A percentile compares a stretch with the other conserved stretches of the same genome.
phyloP scores from a whole-genome alignment of 2,113 vertebrate species.

The Echinops telfairi region DNA sequence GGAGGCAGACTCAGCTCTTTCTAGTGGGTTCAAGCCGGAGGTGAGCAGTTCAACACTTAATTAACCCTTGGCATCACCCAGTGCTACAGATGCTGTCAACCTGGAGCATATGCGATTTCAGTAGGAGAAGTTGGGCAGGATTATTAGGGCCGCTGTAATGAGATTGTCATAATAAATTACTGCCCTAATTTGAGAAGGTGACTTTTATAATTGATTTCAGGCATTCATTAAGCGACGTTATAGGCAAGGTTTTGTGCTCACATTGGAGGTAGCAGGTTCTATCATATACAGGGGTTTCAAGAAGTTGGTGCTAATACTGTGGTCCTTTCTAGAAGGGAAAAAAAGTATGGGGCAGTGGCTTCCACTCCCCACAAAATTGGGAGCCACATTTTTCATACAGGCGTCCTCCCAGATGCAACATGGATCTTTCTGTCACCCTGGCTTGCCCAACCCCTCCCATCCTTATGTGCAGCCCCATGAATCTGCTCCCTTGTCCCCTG shows the following conservation, averaged over 20 bases:
- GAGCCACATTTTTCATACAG: not conserved
- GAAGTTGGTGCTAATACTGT: not conserved
- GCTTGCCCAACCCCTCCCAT: not conserved
- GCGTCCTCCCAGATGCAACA: not conserved
- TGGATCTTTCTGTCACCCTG: not conserved
- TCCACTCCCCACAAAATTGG: not conserved
- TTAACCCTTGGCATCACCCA: not conserved
- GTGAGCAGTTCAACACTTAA: too few relatives aligned
- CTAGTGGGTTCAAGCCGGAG: too few relatives aligned
- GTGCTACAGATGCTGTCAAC: not conserved
- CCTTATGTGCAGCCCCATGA: not conserved
- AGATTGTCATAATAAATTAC: conserved; percentile 3
- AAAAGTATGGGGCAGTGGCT: not conserved
- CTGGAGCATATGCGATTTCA: not conserved
- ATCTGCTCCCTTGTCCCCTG: not conserved
- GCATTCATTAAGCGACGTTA: not conserved
- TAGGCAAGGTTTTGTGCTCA: not conserved
- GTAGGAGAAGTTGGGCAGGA: not conserved
- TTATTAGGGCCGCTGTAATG: not conserved
- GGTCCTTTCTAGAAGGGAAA: not conserved
- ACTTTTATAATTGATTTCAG: conserved; percentile 12
- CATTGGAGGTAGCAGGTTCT: not conserved
- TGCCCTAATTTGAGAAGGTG: not conserved
- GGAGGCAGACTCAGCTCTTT: too few relatives aligned
- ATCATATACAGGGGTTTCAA: not conserved